Evolutionary conservation across 2,113 vertebrate genomes (phyloP).

Genomic region (Barbus barbus): DNA sequence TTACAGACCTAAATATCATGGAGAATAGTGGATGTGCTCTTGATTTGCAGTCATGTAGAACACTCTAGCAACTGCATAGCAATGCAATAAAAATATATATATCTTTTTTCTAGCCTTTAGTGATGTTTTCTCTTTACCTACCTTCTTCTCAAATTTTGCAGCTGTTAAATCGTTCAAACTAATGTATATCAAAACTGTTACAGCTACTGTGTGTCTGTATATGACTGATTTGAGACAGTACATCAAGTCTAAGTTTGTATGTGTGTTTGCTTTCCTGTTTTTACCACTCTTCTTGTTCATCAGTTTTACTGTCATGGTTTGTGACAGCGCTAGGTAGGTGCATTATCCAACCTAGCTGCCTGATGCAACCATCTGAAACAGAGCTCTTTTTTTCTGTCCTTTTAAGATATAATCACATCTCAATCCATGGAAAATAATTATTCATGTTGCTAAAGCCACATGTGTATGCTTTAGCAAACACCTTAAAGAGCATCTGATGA

Average conservation of each 20-base stretch:
- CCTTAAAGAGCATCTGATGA: conserved; percentile 26
- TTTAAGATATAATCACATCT: conserved; percentile 40
- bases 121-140: neutral
- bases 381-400: conserved; percentile 29
- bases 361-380: conserved; percentile 59
- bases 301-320: conserved; percentile 16
- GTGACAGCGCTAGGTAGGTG: conserved; percentile 19
- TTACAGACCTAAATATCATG: neutral
- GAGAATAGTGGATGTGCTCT: neutral
- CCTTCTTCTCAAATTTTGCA: neutral
- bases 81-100: neutral
- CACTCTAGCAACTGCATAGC: neutral
- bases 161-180: neutral
- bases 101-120: neutral
- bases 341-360: conserved; percentile 21
- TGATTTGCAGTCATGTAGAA: neutral
- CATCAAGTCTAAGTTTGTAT: neutral
- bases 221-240: neutral
- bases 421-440: conserved; percentile 37
- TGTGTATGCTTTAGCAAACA: conserved; percentile 43
- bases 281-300: neutral
- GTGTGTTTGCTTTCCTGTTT: neutral
- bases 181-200: neutral
- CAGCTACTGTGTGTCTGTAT: neutral
- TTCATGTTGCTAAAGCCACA: conserved; percentile 22